Percentiles rank a stretch among this genome's conserved stretches.
Evolutionary conservation across 2,888 invertebrate species (phyloP).

Genomic region (Ormia ochracea): DNA sequence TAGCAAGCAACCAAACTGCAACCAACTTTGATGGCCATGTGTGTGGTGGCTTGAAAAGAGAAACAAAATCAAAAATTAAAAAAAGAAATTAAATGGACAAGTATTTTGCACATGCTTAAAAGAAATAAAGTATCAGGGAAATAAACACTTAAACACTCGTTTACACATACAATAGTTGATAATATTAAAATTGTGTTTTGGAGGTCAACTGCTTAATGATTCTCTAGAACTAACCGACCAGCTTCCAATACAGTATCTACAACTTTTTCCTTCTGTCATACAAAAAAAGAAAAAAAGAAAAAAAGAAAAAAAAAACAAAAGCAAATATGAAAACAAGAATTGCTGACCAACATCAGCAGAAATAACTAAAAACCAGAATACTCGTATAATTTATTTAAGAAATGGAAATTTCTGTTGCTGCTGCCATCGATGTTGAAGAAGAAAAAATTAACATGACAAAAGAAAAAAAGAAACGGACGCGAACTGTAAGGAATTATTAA

Average conservation of each 20-base stretch:
- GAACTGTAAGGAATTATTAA: conserved; percentile 4
- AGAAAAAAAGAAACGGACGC: background rate
- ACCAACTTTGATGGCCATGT: conserved; percentile 26
- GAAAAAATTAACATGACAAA: background rate
- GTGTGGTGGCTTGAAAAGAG: conserved; percentile 26
- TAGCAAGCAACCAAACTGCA: conserved; percentile 29
- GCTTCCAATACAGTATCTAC: background rate
- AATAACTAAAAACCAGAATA: conserved; percentile 28
- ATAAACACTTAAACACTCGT: conserved; percentile 22
- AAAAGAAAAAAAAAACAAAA: background rate
- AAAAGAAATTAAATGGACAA: conserved; percentile 29
- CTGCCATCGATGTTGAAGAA: background rate
- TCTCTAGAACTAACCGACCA: conserved; percentile 35
- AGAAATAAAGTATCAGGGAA: conserved; percentile 15
- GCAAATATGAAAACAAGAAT: conserved; percentile 10
- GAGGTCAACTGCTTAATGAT: conserved; percentile 59
- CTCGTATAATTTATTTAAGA: conserved; percentile 41
- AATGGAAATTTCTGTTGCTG: conserved; percentile 46
- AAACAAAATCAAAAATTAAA: background rate
- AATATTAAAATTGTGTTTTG: conserved; percentile 51
- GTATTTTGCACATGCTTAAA: conserved; percentile 50
- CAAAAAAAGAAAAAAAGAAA: background rate
- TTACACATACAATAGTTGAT: conserved; percentile 21
- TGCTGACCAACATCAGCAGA: conserved; percentile 20
- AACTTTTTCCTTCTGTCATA: conserved; percentile 31